Conservation (phyloP, 1,140 invertebrate species). For the Scylla paramamosain region DNA sequence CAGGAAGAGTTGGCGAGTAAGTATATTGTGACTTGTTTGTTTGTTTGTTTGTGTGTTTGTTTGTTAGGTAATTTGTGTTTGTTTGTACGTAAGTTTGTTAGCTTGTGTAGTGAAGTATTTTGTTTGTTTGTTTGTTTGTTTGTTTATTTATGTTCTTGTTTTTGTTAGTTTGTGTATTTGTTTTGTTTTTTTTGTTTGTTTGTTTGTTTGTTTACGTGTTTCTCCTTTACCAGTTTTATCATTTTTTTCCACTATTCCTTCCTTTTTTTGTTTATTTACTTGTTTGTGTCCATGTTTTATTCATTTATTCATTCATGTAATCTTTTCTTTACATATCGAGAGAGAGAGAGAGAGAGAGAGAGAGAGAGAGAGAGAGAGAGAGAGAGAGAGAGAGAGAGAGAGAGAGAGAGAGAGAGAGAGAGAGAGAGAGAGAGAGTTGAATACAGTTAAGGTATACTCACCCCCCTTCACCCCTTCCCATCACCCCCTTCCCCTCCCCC, state of each 20-base stretch:
- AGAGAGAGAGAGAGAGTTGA: too few species aligned
- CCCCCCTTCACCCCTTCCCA: too few species aligned
- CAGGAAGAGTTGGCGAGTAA: neutral
- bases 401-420: too few species aligned
- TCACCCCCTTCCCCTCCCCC: neutral
- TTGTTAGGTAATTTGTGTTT: neutral
- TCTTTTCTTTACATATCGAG: neutral
- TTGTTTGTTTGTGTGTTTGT: neutral
- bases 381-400: too few species aligned
- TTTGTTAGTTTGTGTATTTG: neutral
- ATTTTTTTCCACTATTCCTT: neutral
- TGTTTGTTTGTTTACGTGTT: neutral
- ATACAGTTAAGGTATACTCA: too few species aligned
- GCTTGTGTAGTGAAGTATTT: neutral
- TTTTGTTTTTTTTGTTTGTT: neutral
- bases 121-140: neutral
- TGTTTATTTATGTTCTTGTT: neutral
- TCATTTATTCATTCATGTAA: neutral
- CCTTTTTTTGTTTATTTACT: neutral
- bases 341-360: constrained; percentile 17
- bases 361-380: neutral
- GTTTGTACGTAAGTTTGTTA: neutral
- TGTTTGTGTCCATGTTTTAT: neutral
- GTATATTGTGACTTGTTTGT: neutral
- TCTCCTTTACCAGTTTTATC: neutral